Evolutionary conservation across 2,113 vertebrate species (phyloP).

Genomic region (Cinclus mexicanus): DNA sequence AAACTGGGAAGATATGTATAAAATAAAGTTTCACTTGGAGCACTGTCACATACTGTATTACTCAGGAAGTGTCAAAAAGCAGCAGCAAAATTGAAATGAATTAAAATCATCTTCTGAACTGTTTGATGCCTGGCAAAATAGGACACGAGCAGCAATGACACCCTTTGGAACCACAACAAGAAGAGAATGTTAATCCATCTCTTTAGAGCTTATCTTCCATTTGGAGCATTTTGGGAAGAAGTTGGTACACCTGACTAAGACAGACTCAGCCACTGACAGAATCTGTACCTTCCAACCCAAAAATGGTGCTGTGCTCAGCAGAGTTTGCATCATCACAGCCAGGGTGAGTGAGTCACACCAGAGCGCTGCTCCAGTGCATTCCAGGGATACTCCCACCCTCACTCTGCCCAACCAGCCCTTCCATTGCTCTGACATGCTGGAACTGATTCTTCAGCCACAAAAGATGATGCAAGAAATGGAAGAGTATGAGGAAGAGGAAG

Average conservation of each 20-base stretch:
- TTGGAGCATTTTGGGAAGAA: neutral
- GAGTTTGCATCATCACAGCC: neutral
- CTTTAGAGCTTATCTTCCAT: neutral
- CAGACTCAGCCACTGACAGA: neutral
- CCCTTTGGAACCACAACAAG: neutral
- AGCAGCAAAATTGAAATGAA: constrained; percentile 9
- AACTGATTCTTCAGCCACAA: neutral
- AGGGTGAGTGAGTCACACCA: no score
- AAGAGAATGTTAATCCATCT: neutral
- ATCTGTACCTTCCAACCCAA: neutral
- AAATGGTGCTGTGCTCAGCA: neutral
- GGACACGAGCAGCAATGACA: neutral
- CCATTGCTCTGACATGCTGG: neutral
- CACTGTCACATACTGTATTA: constrained; percentile 9
- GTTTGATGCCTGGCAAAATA: neutral
- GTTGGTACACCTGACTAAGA: neutral
- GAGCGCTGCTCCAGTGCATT: neutral
- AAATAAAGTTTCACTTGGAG: constrained; percentile 39
- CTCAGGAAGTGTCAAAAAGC: neutral
- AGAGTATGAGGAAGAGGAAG: neutral
- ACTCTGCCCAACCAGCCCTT: neutral
- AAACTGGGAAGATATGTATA: constrained; percentile 24
- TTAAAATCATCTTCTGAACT: constrained; percentile 8
- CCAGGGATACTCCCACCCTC: neutral
- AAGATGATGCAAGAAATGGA: neutral